Percentiles rank a stretch among this genome's conserved stretches.
phyloP scores from a whole-genome alignment of 23 tunicate genomes.

The Phallusia fumigata region DNA sequence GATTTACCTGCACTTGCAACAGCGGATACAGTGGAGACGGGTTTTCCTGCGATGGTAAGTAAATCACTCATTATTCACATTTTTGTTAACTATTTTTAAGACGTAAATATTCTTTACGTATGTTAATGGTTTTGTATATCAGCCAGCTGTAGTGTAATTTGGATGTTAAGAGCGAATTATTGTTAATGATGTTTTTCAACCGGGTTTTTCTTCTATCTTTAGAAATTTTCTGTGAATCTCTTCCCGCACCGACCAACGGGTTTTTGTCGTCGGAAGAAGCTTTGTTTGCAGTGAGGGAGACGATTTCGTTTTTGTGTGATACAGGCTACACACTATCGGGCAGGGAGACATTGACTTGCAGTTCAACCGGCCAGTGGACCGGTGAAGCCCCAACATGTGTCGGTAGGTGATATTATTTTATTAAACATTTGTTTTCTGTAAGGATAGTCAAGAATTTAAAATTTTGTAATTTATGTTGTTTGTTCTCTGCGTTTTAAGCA shows the following conservation, averaged over 20 bases:
- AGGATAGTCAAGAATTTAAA: no score
- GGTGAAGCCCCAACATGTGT: constrained; percentile 39
- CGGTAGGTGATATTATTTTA: constrained; percentile 14
- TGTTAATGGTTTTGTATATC: no score
- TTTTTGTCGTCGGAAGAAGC: constrained; percentile 1
- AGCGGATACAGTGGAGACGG: constrained; percentile 48
- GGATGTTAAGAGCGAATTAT: no score
- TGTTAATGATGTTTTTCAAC: no score
- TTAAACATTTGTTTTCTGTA: no score
- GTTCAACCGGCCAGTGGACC: constrained; percentile 43
- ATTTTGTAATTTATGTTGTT: no score
- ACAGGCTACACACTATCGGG: constrained; percentile 38
- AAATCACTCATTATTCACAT: no score
- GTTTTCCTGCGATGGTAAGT: constrained; percentile 19
- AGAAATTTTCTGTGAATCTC: not conserved
- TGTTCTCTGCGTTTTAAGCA: no score
- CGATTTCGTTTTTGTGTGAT: constrained; percentile 24
- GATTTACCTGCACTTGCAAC: constrained; percentile 40
- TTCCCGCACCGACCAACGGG: not conserved
- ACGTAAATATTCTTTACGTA: no score
- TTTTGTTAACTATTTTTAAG: no score
- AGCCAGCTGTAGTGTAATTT: no score
- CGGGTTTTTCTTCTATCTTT: not conserved
- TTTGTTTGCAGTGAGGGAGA: constrained; percentile 13
- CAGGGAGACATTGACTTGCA: constrained; percentile 19